Evolutionary conservation across 2,113 vertebrate genomes (phyloP), one percentile per base, ranked within the genome.

Genomic region (Scomber colias): DNA sequence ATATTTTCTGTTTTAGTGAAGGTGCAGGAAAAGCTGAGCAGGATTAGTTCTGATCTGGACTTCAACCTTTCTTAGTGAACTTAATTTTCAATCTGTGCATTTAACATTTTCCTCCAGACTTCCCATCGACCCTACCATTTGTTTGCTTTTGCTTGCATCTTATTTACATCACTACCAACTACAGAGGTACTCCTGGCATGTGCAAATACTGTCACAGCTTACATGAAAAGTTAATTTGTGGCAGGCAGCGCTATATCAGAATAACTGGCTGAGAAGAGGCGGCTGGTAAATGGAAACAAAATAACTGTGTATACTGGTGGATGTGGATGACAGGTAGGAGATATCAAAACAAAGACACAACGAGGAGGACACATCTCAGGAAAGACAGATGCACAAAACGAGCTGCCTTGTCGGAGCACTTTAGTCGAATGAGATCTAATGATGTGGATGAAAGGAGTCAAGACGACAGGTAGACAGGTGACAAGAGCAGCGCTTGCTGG

Each of bases 381-480:
- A 68, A 35, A 79, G 70, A 60, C 59, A 55, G 61, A 57, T 31
- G 40, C 70, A 57, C 59, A 68, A 70, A 85, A 59, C 3, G 2
- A 79, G 80, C 56, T 13, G 50, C 35, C 64, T 68, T 49, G 61
- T 49, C 13, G 1, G 55, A 53, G 31, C n/a, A 57, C 57, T 19
- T 70, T 8, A 64, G 48, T 46, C 27, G 40, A 16, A 1, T 19
- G 59, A 60, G 75, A 75, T 84, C 78, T 69, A 59, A 81, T 70
- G 78, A 86, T 15, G 40, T 19, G 51, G 83, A 90, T 87, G 35
- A 89, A 87, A 91, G 71, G 16, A 68, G 73, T 86, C 75, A 77
- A 61, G 82, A 51, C 60, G 82, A 82, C 89, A 86, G 86, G 90
- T 83, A 86, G 89, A 90, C 75, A 75, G 73, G 77, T 80, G 80